Percentiles rank a stretch among this genome's conserved stretches.
These are phyloP conservation scores for Excalfactoria chinensis DNA, from an alignment of 2,113 vertebrate genomes.

Conservation along the genomic window DNA sequence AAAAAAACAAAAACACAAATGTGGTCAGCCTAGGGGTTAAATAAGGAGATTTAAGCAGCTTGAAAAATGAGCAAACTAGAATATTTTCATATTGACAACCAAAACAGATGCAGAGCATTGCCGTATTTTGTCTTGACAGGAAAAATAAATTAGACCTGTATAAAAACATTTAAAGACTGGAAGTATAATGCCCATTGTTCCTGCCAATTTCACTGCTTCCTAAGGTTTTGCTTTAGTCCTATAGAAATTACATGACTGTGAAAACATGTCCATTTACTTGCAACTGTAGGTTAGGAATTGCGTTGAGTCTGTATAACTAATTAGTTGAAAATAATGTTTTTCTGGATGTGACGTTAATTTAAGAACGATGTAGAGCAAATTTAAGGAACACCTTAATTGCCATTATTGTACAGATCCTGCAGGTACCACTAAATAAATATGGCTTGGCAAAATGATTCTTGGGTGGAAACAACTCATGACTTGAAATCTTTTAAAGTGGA, in stretches of 20 bases:
- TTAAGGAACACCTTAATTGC: not conserved
- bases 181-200: not conserved
- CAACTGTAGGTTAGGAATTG: not conserved
- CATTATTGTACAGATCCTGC: not conserved
- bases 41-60: not conserved
- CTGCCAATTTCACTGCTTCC: not conserved
- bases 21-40: not conserved
- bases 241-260: not conserved
- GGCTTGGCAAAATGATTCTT: not conserved
- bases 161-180: not conserved
- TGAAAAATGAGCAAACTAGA: not conserved
- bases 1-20: not conserved
- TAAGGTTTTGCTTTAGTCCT: not conserved
- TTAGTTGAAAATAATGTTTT: not conserved
- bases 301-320: not conserved
- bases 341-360: not conserved
- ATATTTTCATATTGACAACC: not conserved
- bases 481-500: not conserved
- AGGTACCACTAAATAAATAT: not conserved
- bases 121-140: not conserved
- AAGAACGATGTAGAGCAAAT: not conserved
- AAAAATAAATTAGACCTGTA: not conserved
- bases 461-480: not conserved
- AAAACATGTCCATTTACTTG: not conserved
- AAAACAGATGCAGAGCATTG: not conserved